phyloP scores from a whole-genome alignment of 2,888 invertebrate species.

The Cabera pusaria region DNA sequence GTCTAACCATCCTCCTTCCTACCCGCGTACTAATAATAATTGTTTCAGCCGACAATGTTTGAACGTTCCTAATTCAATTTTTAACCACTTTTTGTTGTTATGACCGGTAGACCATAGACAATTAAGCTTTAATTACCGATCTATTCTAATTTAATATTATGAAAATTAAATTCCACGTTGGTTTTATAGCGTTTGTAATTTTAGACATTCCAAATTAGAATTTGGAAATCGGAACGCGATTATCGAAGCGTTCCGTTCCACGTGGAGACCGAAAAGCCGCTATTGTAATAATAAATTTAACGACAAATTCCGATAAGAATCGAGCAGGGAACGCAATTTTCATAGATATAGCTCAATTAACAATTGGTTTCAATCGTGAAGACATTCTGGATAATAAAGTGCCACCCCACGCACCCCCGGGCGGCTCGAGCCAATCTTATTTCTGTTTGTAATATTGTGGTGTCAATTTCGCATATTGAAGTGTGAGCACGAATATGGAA shows the following conservation, averaged over 20 bases:
- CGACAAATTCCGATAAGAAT: conserved; percentile 79
- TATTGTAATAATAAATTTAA: conserved; percentile 73
- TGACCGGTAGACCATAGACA: conserved; percentile 23
- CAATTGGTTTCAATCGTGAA: conserved; percentile 82
- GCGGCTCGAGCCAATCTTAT: conserved; percentile 76
- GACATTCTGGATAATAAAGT: conserved; percentile 80
- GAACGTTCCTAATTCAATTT: conserved; percentile 30
- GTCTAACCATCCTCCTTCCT: conserved; percentile 76
- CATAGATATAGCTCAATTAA: conserved; percentile 84
- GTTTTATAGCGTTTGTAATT: conserved; percentile 23
- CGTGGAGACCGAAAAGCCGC: conserved; percentile 59
- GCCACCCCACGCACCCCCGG: conserved; percentile 53
- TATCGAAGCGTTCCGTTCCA: conserved; percentile 55
- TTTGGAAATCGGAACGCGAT: conserved; percentile 49
- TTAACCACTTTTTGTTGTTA: conserved; percentile 18
- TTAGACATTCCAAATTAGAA: conserved; percentile 42
- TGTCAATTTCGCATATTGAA: conserved; percentile 82
- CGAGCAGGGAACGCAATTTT: conserved; percentile 77
- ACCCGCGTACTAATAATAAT: conserved; percentile 58
- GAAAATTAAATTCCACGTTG: conserved; percentile 21
- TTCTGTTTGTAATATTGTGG: conserved; percentile 83
- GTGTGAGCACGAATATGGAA: conserved; percentile 71
- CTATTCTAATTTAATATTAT: conserved; percentile 36
- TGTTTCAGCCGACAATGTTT: conserved; percentile 46
- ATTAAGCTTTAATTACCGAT: conserved; percentile 22